These are phyloP conservation scores for Mastacembelus armatus DNA, from an alignment of 2,797 vertebrate species.

Conservation along the genomic window DNA sequence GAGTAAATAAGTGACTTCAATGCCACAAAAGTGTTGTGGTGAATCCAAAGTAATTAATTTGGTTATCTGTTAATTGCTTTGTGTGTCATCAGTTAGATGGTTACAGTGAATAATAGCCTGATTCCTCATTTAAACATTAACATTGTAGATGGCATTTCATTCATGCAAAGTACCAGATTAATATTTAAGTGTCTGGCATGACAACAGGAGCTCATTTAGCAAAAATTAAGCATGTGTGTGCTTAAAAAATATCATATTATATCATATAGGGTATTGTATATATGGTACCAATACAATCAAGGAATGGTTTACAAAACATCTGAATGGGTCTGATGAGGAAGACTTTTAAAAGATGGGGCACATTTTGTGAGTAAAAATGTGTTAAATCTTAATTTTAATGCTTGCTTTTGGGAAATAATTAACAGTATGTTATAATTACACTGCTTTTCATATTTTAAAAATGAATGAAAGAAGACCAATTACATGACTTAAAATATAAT, in stretches of 20 bases:
- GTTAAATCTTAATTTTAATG: no score
- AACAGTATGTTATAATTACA: no score
- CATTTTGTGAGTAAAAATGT: neutral
- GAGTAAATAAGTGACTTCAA: slow-evolving; percentile 65
- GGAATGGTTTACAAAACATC: no score
- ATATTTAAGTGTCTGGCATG: slow-evolving; percentile 33
- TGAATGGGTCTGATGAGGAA: no score
- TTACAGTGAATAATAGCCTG: slow-evolving; percentile 54
- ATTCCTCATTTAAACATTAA: slow-evolving; percentile 10
- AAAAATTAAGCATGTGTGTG: neutral
- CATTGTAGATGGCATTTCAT: slow-evolving; percentile 38
- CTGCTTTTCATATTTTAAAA: no score
- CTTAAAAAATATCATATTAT: no score
- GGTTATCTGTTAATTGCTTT: slow-evolving; percentile 70
- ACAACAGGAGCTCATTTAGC: slow-evolving; percentile 20
- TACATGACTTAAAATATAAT: no score
- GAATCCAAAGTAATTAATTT: slow-evolving; percentile 70
- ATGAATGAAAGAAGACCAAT: no score
- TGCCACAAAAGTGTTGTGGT: slow-evolving; percentile 50
- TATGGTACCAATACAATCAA: neutral
- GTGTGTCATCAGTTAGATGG: slow-evolving; percentile 63
- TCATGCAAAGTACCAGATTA: slow-evolving; percentile 33
- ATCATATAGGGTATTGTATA: neutral
- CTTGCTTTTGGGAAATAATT: no score
- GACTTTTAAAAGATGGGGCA: no score